Evolutionary conservation across 2,888 invertebrate genomes (phyloP).

Genomic region (Netelia fuscicornis): DNA sequence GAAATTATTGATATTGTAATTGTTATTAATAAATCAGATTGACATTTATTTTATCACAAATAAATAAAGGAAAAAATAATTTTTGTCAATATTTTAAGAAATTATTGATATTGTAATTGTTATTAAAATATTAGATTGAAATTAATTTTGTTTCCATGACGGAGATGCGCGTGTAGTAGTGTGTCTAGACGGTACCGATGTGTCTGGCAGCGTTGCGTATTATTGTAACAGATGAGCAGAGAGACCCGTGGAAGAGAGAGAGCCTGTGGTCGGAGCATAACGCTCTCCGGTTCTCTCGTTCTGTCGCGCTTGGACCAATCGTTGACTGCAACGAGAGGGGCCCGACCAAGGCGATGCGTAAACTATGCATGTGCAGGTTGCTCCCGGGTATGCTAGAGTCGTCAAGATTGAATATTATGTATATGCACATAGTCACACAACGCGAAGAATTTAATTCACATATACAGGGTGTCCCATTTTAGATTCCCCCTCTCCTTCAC

Average conservation of each 20-base stretch:
- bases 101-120: too few species aligned
- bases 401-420: conserved; percentile 3
- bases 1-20: too few species aligned
- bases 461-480: neutral
- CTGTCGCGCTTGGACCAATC: conserved; percentile 74
- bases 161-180: too few species aligned
- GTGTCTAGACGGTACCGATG: too few species aligned
- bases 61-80: too few species aligned
- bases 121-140: too few species aligned
- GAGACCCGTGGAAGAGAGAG: neutral
- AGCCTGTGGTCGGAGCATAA: neutral
- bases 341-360: conserved; percentile 70
- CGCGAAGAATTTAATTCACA: neutral
- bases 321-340: conserved; percentile 76
- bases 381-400: conserved; percentile 28
- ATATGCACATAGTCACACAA: neutral
- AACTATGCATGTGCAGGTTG: conserved; percentile 20
- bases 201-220: too few species aligned
- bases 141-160: too few species aligned
- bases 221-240: neutral
- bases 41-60: too few species aligned
- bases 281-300: neutral
- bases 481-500: too few species aligned
- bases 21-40: too few species aligned
- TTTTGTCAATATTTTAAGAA: too few species aligned